Percentiles rank a stretch among this genome's conserved stretches.
phyloP scores from a whole-genome alignment of 1,140 invertebrate genomes.

The Drosophila parabipectinata region DNA sequence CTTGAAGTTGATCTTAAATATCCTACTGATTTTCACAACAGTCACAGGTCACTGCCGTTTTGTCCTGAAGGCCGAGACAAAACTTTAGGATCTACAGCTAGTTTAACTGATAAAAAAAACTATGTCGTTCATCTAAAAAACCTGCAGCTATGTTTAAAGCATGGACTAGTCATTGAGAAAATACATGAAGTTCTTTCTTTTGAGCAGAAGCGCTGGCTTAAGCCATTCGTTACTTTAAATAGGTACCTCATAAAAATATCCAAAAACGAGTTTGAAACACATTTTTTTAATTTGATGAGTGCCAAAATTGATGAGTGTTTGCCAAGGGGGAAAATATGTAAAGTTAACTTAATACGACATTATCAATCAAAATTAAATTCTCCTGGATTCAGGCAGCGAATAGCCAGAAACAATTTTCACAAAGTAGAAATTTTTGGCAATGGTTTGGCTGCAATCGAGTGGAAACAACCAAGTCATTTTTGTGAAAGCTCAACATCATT shows the following conservation, averaged over 20 bases:
- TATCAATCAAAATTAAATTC: constrained; percentile 1
- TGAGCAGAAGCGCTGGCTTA: constrained; percentile 1
- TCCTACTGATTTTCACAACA: not conserved
- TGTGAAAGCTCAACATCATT: too few species aligned
- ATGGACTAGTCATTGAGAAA: not conserved
- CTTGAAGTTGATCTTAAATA: constrained; percentile 1
- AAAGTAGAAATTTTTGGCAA: not conserved
- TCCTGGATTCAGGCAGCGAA: constrained; percentile 2
- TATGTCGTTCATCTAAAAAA: not conserved
- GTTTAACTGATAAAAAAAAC: not conserved
- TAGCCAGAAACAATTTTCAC: constrained; percentile 12
- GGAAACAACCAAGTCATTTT: too few species aligned
- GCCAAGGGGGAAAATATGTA: not conserved
- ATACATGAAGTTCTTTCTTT: constrained; percentile 4
- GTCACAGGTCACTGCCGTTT: not conserved
- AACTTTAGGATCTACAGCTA: not conserved
- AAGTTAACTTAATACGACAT: not conserved
- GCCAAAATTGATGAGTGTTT: not conserved
- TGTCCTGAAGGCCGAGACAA: not conserved
- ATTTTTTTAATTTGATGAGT: constrained; percentile 1
- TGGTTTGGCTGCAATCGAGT: constrained; percentile 7
- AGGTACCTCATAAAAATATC: not conserved
- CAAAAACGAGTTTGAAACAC: constrained; percentile 4
- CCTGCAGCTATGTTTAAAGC: not conserved
- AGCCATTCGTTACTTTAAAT: not conserved